These are phyloP conservation scores for Heliornis fulica DNA, from an alignment of 2,113 vertebrate genomes.

Conservation along the genomic window DNA sequence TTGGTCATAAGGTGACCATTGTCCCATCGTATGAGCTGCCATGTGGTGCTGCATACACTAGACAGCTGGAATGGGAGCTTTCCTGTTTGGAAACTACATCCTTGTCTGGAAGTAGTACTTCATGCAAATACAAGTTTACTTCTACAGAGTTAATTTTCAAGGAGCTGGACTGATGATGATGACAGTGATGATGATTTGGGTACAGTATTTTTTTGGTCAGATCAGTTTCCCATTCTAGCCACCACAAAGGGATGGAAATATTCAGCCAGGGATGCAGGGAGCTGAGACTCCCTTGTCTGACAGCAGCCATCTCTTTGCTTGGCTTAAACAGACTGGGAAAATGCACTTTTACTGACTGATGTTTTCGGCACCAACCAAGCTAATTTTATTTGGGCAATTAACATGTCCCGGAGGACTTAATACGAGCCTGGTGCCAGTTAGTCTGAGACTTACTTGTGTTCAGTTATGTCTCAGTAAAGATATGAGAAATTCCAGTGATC, in stretches of 20 bases:
- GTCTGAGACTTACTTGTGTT: slow-evolving; percentile 33
- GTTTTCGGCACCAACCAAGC: slow-evolving; percentile 38
- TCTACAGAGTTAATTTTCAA: not conserved
- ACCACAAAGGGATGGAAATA: not conserved
- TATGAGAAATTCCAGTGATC: slow-evolving; percentile 40
- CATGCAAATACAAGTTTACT: not conserved
- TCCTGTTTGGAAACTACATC: not conserved
- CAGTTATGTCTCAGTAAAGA: slow-evolving; percentile 29
- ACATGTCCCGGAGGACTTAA: slow-evolving; percentile 33
- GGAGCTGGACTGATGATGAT: not conserved
- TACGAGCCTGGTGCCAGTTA: slow-evolving; percentile 53
- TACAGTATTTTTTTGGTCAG: not conserved
- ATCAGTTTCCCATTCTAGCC: not conserved
- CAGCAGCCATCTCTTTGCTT: not conserved
- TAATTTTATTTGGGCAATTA: slow-evolving; percentile 60
- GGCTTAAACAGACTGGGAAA: slow-evolving; percentile 25
- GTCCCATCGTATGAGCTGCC: not conserved
- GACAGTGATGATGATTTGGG: not conserved
- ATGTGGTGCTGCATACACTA: not conserved
- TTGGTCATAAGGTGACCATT: not conserved
- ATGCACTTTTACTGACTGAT: slow-evolving; percentile 7
- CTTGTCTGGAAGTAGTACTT: not conserved
- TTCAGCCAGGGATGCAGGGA: not conserved
- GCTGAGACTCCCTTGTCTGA: not conserved
- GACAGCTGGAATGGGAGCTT: not conserved